Evolutionary conservation across 2,888 invertebrate species (phyloP), one percentile per base, ranked within the genome.

Genomic region (Tetramorium bicarinatum): DNA sequence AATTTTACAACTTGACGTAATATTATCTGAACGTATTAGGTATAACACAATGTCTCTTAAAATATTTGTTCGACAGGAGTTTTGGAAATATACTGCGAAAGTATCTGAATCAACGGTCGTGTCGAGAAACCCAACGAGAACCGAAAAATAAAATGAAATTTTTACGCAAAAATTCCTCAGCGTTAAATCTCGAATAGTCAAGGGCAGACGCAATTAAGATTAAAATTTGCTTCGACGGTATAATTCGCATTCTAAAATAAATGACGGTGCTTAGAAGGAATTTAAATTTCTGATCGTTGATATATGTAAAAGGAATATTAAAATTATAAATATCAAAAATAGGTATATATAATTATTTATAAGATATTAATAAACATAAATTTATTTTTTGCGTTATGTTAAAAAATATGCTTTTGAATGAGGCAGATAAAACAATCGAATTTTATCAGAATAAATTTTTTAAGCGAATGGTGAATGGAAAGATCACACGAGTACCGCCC

Each of bases 381-480:
- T 44, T 15, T n/a, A 66, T 25, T 52, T 52, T 4, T 67, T 9
- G 1, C 64, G 0, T 76, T 44, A 49, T 41, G 9, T 44, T 54
- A 21, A 49, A 52, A 29, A 8, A 13, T 13, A 15, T 11, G 18
- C 21, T 29, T 54, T 67, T 29, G 3, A 67, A 54, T 54, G 15
- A 54, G n/a, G 41, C 21, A 25, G 11, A 18, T 1, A 2, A 25
- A 52, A 66, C 15, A 34, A 34, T n/a, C 15, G 3, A 25, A 47
- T 80, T 80, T 71, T 71, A 11, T 61, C n/a, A 1, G 25, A 49
- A 47, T 71, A 80, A 34, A 25, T 80, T 47, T 59, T 34, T 59
- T 34, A 21, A 34, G 9, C 3, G 4, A 34, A 21, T 9, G n/a
- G 18, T 13, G 0, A 13, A 67, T 25, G 15, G 21, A 15, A 15